These are phyloP conservation scores for Habrosyne pyritoides DNA, from an alignment of 2,888 invertebrate species.

Conservation along the genomic window DNA sequence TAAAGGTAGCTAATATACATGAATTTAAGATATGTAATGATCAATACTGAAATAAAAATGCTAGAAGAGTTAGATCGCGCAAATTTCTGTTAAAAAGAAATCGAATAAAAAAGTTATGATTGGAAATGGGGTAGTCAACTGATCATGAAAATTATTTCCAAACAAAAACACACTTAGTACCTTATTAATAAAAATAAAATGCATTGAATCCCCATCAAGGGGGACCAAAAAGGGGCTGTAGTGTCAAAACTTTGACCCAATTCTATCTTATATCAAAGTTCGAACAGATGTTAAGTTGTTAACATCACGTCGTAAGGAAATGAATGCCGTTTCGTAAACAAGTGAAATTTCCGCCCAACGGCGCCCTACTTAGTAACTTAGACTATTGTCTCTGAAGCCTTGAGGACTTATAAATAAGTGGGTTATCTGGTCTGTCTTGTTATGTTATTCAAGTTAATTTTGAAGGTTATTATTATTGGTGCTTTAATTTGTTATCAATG, in stretches of 20 bases:
- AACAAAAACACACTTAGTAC: too few relatives aligned
- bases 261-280: background rate
- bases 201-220: background rate
- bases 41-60: too few relatives aligned
- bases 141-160: too few relatives aligned
- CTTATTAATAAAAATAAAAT: too few relatives aligned
- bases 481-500: too few relatives aligned
- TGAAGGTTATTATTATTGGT: background rate
- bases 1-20: too few relatives aligned
- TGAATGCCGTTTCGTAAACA: slow-evolving; percentile 14
- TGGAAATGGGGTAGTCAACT: too few relatives aligned
- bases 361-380: background rate
- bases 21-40: too few relatives aligned
- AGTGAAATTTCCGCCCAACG: slow-evolving; percentile 12
- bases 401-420: background rate
- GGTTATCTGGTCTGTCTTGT: background rate
- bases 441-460: background rate
- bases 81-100: too few relatives aligned
- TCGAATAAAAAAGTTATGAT: too few relatives aligned
- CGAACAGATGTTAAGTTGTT: slow-evolving; percentile 3
- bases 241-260: background rate
- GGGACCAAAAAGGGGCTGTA: background rate
- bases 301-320: slow-evolving; percentile 9
- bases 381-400: slow-evolving; percentile 8
- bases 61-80: too few relatives aligned